Base-by-base conservation (phyloP, 2,888 invertebrate genomes). In the Volucella inanis region DNA sequence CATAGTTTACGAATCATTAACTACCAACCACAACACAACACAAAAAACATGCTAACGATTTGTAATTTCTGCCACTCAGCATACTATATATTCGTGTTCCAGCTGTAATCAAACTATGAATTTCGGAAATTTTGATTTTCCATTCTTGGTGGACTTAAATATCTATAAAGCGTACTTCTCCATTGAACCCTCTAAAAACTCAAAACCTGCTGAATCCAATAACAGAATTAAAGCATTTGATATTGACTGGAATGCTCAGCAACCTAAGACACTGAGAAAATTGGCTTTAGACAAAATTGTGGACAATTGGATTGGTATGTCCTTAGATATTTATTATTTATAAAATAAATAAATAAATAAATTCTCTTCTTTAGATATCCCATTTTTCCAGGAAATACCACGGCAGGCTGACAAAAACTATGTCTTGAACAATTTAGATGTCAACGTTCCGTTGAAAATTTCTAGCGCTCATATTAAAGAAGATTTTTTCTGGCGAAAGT, bases 401-500 rank as follows among this genome's bases (percentile, higher is more conserved):
- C 83, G 88, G 2, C 89, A 89, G 59, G 90, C 90, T 57, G 92
- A 92, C 89, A 90, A 90, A 83, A 91, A 91, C 88, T 92, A 92
- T 72, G 87, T 92, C 67, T 88, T 92, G 47, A 90, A 90, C 77
- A 90, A 92, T 85, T 86, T 92, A 84, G 89, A 90, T 88, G 89
- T 90, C 10, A 89, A 89, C 84, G 87, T 92, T 71, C 90, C 92
- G 43, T 87, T 92, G 43, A 89, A 90, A 87, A 87, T 90, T 78
- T 89, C 92, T 79, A 90, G 90, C 87, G 70, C 87, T 14, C 89
- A 91, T 87, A 92, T 92, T 43, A 90, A 89, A 45, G 90, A 91
- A 38, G 90, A 92, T 83, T 89, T 89, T 88, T 92, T 92, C 86
- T 92, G 92, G 92, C 89, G 89, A 8, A 89, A 91, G 54, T 89